These are phyloP conservation scores for Cettia cetti DNA, from an alignment of 2,113 vertebrate species.

Conservation along the genomic window DNA sequence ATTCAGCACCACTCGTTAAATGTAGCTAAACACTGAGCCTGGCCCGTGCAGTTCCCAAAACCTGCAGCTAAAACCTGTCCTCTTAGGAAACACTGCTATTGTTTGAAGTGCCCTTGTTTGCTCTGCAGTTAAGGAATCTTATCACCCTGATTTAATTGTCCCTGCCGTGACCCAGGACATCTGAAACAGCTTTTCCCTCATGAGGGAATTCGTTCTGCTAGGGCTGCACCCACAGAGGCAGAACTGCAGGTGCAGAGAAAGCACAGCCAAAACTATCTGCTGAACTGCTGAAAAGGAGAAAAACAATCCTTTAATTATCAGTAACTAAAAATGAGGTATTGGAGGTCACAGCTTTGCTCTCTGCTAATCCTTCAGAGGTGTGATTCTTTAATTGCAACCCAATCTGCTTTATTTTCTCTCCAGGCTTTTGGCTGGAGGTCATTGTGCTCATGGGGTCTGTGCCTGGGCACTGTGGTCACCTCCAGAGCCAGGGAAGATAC, in stretches of 20 bases:
- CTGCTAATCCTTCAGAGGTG: background rate
- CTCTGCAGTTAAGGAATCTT: conserved; percentile 22
- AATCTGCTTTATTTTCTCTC: background rate
- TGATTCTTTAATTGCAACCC: background rate
- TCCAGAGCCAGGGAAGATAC: background rate
- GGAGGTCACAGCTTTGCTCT: background rate
- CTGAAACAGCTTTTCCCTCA: background rate
- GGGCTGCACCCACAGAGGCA: background rate
- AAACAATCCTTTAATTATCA: background rate
- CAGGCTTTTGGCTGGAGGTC: background rate
- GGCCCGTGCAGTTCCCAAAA: background rate
- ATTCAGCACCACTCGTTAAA: background rate
- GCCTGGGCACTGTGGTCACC: background rate
- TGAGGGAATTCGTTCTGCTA: background rate
- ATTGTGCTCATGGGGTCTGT: rapidly evolving
- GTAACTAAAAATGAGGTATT: background rate
- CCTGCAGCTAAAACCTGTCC: background rate
- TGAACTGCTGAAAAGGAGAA: background rate
- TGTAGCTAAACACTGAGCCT: background rate
- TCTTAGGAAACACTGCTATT: background rate
- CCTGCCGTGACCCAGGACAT: conserved; percentile 1
- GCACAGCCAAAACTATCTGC: background rate
- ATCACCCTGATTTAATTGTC: background rate
- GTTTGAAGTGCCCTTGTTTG: conserved; percentile 18
- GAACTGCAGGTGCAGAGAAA: background rate